Conservation (phyloP, 2,888 invertebrate species). For the Podabrus alpinus region DNA sequence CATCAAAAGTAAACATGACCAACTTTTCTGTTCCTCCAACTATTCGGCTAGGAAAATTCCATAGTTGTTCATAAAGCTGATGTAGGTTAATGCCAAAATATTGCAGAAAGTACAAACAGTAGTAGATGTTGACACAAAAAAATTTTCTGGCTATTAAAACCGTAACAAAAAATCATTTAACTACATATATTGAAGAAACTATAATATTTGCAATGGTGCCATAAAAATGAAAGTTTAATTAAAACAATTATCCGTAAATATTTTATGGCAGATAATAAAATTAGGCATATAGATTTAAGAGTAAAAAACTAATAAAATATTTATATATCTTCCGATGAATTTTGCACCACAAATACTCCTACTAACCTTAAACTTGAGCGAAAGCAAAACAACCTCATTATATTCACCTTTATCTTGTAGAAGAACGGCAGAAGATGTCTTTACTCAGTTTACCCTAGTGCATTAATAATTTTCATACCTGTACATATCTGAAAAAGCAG, state of each 20-base stretch:
- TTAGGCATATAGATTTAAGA: background rate
- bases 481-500: conserved; percentile 31
- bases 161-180: background rate
- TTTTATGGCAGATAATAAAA: background rate
- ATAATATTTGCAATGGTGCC: background rate
- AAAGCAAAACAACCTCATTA: conserved; percentile 32
- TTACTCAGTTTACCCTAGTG: conserved; percentile 22
- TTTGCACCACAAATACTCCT: conserved; percentile 15
- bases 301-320: conserved; percentile 1
- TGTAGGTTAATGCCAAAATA: background rate
- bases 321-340: background rate
- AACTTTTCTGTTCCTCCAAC: background rate
- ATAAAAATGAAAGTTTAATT: background rate
- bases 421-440: conserved; percentile 12
- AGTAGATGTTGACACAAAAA: background rate
- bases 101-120: background rate
- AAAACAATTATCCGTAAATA: background rate
- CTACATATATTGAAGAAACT: background rate
- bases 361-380: conserved; percentile 29
- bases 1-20: background rate
- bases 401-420: background rate
- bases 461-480: conserved; percentile 29
- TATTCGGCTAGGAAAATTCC: background rate
- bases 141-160: background rate
- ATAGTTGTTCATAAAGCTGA: background rate